Conservation (phyloP, 2,797 vertebrate genomes). For the Delichon dasypus region DNA sequence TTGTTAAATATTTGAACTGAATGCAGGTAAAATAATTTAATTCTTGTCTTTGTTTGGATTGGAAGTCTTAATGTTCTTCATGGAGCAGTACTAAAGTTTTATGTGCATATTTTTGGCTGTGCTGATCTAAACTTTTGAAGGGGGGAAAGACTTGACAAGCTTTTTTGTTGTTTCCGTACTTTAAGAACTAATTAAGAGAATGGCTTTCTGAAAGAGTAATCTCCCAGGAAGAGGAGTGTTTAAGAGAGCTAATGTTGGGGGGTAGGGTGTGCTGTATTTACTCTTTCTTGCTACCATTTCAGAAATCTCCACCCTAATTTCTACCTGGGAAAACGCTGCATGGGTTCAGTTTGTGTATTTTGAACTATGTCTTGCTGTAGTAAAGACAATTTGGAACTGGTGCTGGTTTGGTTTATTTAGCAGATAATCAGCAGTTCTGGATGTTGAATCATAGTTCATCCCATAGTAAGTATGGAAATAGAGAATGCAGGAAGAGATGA, state of each 20-base stretch:
- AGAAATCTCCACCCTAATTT: background rate
- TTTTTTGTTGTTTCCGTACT: background rate
- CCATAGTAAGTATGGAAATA: background rate
- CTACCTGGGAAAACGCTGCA: background rate
- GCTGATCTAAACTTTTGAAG: background rate
- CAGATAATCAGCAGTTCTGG: background rate
- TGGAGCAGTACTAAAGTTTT: background rate
- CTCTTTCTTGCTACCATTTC: background rate
- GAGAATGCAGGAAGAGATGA: background rate
- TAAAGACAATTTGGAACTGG: background rate
- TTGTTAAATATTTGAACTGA: background rate
- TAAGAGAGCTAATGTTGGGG: background rate
- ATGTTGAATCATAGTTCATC: background rate
- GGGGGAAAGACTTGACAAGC: background rate
- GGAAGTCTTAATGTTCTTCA: background rate
- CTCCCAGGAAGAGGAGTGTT: background rate
- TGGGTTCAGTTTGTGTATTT: background rate
- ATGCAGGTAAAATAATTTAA: background rate
- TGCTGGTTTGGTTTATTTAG: background rate
- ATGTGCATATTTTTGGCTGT: background rate
- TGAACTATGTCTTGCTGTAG: background rate
- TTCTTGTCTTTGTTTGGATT: background rate
- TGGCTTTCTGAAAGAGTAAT: background rate
- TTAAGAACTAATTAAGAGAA: background rate
- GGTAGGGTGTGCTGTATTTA: fast-evolving